A percentile compares a stretch with the other conserved stretches of the same genome.
These are phyloP conservation scores for Oreochromis niloticus DNA, from an alignment of 2,113 vertebrate species.

Conservation along the genomic window DNA sequence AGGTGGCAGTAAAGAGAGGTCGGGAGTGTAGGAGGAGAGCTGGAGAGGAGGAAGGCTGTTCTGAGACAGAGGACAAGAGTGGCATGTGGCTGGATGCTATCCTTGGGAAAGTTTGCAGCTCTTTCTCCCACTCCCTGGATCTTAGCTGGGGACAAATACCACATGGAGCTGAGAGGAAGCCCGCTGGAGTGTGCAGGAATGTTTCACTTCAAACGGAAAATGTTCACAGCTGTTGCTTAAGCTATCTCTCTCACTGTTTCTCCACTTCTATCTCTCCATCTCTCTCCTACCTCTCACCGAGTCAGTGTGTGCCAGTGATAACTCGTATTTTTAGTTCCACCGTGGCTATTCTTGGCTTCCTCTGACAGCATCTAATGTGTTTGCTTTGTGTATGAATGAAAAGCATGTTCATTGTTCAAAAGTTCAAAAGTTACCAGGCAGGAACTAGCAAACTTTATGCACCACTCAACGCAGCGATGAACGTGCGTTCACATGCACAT, in stretches of 20 bases:
- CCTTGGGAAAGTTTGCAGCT: conserved; percentile 81
- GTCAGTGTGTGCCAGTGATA: conserved; percentile 26
- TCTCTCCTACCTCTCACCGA: background rate
- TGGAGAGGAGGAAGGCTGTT: background rate
- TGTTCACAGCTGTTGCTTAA: conserved; percentile 67
- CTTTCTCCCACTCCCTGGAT: conserved; percentile 65
- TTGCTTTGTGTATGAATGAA: background rate
- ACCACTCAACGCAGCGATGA: background rate
- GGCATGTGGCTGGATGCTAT: conserved; percentile 71
- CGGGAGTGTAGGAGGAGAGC: background rate
- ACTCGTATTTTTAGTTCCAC: conserved; percentile 10
- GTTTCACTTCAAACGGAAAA: conserved; percentile 75
- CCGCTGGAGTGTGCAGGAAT: conserved; percentile 69
- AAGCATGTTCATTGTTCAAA: background rate
- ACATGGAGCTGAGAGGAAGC: conserved; percentile 75
- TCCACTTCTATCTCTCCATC: conserved; percentile 26
- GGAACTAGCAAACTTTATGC: background rate
- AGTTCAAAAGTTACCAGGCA: background rate
- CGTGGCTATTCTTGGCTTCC: background rate
- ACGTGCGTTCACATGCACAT: background rate
- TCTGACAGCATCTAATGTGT: background rate
- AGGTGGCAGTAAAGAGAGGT: background rate
- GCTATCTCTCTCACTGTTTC: conserved; percentile 49
- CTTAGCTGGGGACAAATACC: conserved; percentile 79
- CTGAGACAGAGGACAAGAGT: conserved; percentile 38